Evolutionary conservation across 2,888 invertebrate genomes (phyloP).

Genomic region (Aradus depressus): DNA sequence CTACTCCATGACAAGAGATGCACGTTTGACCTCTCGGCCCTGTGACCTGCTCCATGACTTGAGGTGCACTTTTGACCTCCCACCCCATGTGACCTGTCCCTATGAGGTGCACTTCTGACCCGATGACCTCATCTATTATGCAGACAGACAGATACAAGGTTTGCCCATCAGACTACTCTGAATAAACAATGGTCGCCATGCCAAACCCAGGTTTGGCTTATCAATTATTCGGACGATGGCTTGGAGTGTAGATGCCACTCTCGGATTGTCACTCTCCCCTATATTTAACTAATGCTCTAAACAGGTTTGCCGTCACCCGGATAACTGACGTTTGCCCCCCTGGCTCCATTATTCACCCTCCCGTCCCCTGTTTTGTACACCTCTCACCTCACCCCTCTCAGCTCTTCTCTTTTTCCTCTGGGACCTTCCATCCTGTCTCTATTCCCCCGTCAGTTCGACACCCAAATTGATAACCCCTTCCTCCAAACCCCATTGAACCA

Average conservation of each 20-base stretch:
- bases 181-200: conserved; percentile 11
- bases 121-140: neutral
- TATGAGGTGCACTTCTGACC: neutral
- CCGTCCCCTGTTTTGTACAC: neutral
- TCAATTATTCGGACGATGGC: conserved; percentile 13
- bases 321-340: conserved; percentile 8
- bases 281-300: conserved; percentile 12
- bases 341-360: conserved; percentile 12
- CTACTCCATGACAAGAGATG: no score
- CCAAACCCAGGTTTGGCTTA: conserved; percentile 3
- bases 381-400: no score
- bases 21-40: no score
- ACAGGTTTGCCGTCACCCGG: conserved; percentile 6
- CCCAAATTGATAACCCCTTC: no score
- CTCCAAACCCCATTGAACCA: no score
- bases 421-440: no score
- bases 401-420: no score
- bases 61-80: conserved; percentile 6
- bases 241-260: neutral
- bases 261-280: conserved; percentile 9
- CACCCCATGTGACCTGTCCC: neutral
- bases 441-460: no score
- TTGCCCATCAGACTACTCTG: conserved; percentile 5
- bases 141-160: conserved; percentile 7
- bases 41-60: neutral